Conservation (phyloP, 2,888 invertebrate species). For the Erebia ligea region DNA sequence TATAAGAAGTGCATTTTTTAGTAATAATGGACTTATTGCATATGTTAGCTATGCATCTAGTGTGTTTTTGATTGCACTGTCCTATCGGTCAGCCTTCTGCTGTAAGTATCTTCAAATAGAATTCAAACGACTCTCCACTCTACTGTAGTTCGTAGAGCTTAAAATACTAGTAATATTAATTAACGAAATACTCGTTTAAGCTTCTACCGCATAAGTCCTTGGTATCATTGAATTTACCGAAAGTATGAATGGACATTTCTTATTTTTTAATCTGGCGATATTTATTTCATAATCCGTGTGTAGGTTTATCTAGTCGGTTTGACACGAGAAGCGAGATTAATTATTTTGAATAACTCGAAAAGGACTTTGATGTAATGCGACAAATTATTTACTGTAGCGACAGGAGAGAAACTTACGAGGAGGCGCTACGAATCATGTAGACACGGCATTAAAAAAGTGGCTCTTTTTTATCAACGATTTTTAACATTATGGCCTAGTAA, state of each 20-base stretch:
- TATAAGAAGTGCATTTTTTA: too few species aligned
- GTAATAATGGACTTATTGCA: too few species aligned
- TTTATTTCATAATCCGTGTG: conserved; percentile 47
- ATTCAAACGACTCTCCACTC: too few species aligned
- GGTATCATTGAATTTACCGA: conserved; percentile 18
- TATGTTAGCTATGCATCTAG: too few species aligned
- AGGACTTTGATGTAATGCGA: conserved; percentile 66
- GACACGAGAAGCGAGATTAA: conserved; percentile 61
- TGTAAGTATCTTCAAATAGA: too few species aligned
- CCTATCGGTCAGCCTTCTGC: too few species aligned
- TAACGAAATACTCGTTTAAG: neutral
- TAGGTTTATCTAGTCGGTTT: conserved; percentile 61
- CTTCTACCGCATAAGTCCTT: neutral
- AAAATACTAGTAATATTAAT: too few species aligned
- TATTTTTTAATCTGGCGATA: conserved; percentile 32
- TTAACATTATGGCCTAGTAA: too few species aligned
- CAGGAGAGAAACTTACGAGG: conserved; percentile 22
- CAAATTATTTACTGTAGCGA: conserved; percentile 53
- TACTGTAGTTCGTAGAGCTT: too few species aligned
- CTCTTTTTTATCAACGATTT: too few species aligned
- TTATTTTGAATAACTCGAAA: conserved; percentile 64
- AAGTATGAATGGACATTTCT: conserved; percentile 30
- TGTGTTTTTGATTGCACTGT: too few species aligned
- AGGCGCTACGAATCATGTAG: conserved; percentile 13
- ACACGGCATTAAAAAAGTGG: neutral